These are phyloP conservation scores for Formica exsecta DNA, from an alignment of 1,140 invertebrate genomes.

Conservation along the genomic window DNA sequence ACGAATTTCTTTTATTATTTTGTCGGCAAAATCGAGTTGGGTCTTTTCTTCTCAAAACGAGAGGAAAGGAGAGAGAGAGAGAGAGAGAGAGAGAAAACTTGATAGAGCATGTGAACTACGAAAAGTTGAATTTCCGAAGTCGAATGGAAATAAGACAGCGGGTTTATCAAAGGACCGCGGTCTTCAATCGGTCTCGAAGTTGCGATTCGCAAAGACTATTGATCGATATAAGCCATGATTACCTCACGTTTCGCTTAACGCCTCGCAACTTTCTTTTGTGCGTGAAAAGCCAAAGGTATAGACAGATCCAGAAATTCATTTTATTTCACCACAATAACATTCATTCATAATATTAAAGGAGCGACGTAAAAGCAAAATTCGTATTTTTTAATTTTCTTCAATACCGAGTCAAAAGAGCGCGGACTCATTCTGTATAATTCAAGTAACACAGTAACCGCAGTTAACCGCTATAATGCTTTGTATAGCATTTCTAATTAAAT, in stretches of 20 bases:
- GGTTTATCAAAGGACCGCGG: slow-evolving; percentile 55
- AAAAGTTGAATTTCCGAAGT: slow-evolving; percentile 44
- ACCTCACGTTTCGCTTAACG: neutral
- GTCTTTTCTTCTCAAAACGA: neutral
- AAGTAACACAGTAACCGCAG: neutral
- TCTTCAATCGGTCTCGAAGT: slow-evolving; percentile 39
- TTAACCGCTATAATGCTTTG: neutral
- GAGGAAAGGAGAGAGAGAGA: too few species aligned
- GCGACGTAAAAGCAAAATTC: neutral
- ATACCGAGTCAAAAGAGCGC: neutral
- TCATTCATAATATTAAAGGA: neutral
- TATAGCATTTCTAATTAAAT: slow-evolving; percentile 9
- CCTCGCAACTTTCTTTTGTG: neutral
- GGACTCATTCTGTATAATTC: neutral
- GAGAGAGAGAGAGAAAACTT: slow-evolving; percentile 1
- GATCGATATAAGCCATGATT: slow-evolving; percentile 12
- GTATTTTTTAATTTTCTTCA: neutral
- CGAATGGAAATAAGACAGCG: slow-evolving; percentile 54
- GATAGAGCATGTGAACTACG: slow-evolving; percentile 33
- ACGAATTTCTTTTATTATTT: slow-evolving; percentile 63
- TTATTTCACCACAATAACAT: neutral
- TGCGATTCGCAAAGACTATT: neutral
- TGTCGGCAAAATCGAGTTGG: slow-evolving; percentile 3
- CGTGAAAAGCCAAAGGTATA: neutral
- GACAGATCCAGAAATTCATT: neutral